A percentile compares a stretch with the other conserved stretches of the same genome.
These are phyloP conservation scores for Brachionus sp. DNA, from an alignment of 1,140 invertebrate genomes.

Conservation along the genomic window DNA sequence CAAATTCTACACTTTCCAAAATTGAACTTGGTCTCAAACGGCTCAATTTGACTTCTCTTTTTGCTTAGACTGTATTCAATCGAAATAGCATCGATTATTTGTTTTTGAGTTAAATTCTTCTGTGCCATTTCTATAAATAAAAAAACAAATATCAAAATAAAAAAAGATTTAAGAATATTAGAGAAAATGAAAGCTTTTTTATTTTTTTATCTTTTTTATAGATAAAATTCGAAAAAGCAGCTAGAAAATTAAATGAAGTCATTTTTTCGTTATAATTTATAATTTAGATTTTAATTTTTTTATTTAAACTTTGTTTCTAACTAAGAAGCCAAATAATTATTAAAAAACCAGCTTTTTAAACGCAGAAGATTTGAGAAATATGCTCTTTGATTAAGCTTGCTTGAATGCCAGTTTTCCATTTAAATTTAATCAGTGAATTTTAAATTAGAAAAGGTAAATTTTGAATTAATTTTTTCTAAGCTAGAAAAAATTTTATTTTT, in stretches of 20 bases:
- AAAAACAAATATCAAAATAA: neutral
- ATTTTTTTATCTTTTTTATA: too few relatives aligned
- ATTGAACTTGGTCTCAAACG: neutral
- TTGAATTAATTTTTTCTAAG: neutral
- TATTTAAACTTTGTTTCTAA: too few relatives aligned
- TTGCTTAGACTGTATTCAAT: neutral
- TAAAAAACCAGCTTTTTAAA: too few relatives aligned
- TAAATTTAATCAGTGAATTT: neutral
- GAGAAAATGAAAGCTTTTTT: neutral
- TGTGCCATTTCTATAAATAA: neutral
- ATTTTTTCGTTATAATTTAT: too few relatives aligned
- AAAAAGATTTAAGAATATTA: too few relatives aligned
- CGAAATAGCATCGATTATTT: neutral
- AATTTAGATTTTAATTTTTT: too few relatives aligned
- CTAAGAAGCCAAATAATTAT: too few relatives aligned
- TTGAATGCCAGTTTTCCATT: neutral
- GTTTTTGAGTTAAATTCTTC: neutral
- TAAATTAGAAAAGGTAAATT: neutral
- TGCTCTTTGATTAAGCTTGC: neutral
- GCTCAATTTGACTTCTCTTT: neutral
- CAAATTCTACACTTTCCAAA: slow-evolving; percentile 65
- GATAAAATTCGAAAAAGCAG: too few relatives aligned
- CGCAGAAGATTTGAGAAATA: neutral
- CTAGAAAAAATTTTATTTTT: too few relatives aligned
- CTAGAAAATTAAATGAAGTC: too few relatives aligned